Conservation (phyloP, 1,140 invertebrate genomes). For the Diachasma alloeum region DNA sequence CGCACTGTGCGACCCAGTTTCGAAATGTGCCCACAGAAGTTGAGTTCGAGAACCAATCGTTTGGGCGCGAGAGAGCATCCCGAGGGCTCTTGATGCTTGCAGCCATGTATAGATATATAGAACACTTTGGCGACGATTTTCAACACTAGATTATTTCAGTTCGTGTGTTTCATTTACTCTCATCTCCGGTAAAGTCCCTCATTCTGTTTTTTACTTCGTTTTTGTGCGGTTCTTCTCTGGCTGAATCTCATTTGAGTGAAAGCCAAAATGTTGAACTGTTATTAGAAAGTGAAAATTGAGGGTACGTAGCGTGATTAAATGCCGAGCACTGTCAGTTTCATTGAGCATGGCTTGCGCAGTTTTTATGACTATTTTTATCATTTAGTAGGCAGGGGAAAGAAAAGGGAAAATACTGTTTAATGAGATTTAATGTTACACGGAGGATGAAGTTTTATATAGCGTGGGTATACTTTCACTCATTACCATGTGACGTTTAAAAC, state of each 20-base stretch:
- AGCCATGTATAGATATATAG: not conserved
- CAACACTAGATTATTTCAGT: not conserved
- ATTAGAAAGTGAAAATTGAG: not conserved
- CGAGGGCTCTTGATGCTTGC: not conserved
- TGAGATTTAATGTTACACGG: not conserved
- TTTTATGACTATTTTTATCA: not conserved
- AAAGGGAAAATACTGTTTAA: not conserved
- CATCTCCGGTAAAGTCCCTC: not conserved
- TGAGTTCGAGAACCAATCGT: slow-evolving; percentile 17
- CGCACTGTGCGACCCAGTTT: slow-evolving; percentile 13
- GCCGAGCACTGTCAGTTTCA: not conserved
- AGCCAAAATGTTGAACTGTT: not conserved
- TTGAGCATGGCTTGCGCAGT: not conserved
- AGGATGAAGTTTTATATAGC: not conserved
- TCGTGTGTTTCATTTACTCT: slow-evolving; percentile 1
- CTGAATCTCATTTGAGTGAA: not conserved
- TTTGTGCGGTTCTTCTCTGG: not conserved
- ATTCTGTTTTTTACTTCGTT: not conserved
- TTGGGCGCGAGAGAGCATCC: not conserved
- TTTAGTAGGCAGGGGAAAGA: not conserved
- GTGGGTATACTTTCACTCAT: not conserved
- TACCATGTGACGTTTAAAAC: not conserved
- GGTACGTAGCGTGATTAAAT: not conserved
- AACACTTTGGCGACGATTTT: not conserved
- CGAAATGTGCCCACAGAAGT: slow-evolving; percentile 8